phyloP scores from a whole-genome alignment of 2,888 invertebrate genomes.

The Leptarthrus brevirostris region DNA sequence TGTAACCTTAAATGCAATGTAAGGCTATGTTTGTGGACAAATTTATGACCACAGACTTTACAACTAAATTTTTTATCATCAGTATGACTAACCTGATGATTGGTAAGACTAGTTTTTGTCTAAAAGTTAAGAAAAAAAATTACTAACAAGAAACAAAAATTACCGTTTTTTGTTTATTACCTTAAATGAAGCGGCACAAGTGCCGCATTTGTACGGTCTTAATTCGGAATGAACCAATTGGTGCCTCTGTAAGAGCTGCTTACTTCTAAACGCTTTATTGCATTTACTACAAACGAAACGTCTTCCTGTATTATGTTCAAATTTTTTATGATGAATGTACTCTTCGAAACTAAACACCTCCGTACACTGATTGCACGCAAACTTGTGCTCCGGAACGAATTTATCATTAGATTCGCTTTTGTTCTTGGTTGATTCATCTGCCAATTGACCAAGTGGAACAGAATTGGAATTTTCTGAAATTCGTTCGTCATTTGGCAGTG shows the following conservation, averaged over 20 bases:
- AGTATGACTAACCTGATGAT: constrained; percentile 79
- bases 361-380: constrained; percentile 50
- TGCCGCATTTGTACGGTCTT: constrained; percentile 74
- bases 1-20: constrained; percentile 80
- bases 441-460: no score
- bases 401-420: neutral
- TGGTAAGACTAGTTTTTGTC: constrained; percentile 77
- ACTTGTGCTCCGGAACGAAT: constrained; percentile 5
- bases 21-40: constrained; percentile 82
- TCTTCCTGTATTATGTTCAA: constrained; percentile 75
- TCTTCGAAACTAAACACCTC: constrained; percentile 73
- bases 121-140: constrained; percentile 73
- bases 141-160: no score
- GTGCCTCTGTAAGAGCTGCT: constrained; percentile 79
- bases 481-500: neutral
- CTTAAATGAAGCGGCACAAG: constrained; percentile 65
- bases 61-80: constrained; percentile 79
- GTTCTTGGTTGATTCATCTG: no score
- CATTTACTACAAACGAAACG: constrained; percentile 81
- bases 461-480: no score
- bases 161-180: constrained; percentile 7
- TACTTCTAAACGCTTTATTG: constrained; percentile 79
- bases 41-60: constrained; percentile 77
- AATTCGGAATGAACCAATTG: constrained; percentile 81
- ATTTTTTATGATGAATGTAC: constrained; percentile 79